Conservation (phyloP, 2,888 invertebrate species). For the Hydrotaea cyrtoneurina region DNA sequence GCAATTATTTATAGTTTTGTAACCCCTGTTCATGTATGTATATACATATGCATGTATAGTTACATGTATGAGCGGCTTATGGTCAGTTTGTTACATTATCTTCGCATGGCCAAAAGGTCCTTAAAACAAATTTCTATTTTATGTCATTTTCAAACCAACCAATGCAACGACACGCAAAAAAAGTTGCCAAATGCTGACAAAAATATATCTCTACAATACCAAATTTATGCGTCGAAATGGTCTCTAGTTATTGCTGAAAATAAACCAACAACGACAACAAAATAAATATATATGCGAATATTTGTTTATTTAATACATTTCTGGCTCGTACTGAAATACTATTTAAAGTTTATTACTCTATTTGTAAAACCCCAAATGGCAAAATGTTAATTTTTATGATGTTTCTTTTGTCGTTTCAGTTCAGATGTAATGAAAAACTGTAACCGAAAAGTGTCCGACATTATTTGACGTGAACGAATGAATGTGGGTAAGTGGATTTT, state of each 20-base stretch:
- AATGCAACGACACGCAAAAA: neutral
- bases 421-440: conserved; percentile 25
- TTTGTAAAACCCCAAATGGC: conserved; percentile 23
- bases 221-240: conserved; percentile 46
- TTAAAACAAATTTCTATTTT: conserved; percentile 49
- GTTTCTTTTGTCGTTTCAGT: conserved; percentile 17
- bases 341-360: conserved; percentile 32
- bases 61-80: conserved; percentile 16
- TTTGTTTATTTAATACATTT: conserved; percentile 24
- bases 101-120: conserved; percentile 38
- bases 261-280: too few relatives aligned
- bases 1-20: too few relatives aligned
- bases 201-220: conserved; percentile 38
- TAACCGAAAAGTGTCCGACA: conserved; percentile 27
- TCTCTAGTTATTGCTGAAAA: neutral
- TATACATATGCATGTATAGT: neutral
- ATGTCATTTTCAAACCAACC: conserved; percentile 39
- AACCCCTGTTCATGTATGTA: neutral
- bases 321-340: neutral
- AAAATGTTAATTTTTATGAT: conserved; percentile 42
- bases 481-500: conserved; percentile 7
- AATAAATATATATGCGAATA: neutral
- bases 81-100: conserved; percentile 55
- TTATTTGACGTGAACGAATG: conserved; percentile 12
- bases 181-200: conserved; percentile 25